Percentiles rank a stretch among this genome's conserved stretches.
Evolutionary conservation across 2,888 invertebrate genomes (phyloP).

Genomic region (Hemithea aestivaria): DNA sequence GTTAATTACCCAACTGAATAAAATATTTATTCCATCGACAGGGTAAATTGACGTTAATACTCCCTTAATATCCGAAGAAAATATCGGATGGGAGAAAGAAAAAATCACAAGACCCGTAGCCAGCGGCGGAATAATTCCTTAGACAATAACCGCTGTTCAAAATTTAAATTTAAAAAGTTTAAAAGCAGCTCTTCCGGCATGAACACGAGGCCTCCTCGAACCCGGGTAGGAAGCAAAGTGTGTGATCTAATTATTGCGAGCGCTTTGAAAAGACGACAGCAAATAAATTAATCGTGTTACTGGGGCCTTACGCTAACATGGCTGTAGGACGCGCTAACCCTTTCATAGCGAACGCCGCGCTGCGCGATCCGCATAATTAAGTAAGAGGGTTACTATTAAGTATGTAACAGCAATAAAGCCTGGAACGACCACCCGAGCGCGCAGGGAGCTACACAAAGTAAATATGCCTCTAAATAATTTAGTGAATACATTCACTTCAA

Average conservation of each 20-base stretch:
- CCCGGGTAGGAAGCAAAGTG: slow-evolving; percentile 29
- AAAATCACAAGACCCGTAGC: slow-evolving; percentile 35
- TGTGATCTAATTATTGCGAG: slow-evolving; percentile 45
- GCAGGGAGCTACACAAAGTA: slow-evolving; percentile 50
- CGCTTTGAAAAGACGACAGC: slow-evolving; percentile 47
- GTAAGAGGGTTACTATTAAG: slow-evolving; percentile 71
- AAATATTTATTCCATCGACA: slow-evolving; percentile 38
- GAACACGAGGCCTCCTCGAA: slow-evolving; percentile 24
- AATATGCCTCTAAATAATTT: slow-evolving; percentile 56
- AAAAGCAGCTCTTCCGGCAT: slow-evolving; percentile 20
- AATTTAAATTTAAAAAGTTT: slow-evolving; percentile 23
- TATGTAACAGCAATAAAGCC: slow-evolving; percentile 71
- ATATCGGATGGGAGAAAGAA: slow-evolving; percentile 39
- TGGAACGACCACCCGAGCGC: slow-evolving; percentile 48
- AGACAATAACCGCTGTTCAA: slow-evolving; percentile 18
- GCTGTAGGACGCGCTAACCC: slow-evolving; percentile 48
- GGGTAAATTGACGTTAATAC: slow-evolving; percentile 47
- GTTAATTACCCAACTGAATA: slow-evolving; percentile 38
- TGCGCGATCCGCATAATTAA: slow-evolving; percentile 70
- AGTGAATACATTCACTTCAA: slow-evolving; percentile 37
- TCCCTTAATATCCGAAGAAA: slow-evolving; percentile 44
- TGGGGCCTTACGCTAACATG: slow-evolving; percentile 54
- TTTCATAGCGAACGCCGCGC: slow-evolving; percentile 43
- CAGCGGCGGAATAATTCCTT: slow-evolving; percentile 23
- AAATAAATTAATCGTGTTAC: slow-evolving; percentile 66